These are phyloP conservation scores for Planiliza haematocheilus DNA, from an alignment of 2,113 vertebrate genomes.

Conservation along the genomic window DNA sequence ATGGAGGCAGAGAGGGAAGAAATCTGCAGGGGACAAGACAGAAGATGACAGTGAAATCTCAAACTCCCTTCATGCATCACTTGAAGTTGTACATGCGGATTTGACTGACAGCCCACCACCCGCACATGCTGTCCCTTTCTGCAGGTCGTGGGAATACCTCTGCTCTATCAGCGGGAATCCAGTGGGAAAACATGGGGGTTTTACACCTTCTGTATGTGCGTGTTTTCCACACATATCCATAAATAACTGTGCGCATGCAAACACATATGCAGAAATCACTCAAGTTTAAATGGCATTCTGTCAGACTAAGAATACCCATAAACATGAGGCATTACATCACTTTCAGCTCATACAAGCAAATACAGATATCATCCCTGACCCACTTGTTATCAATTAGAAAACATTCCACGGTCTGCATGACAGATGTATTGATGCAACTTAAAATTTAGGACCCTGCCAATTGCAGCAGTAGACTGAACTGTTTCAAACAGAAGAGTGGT, in stretches of 20 bases:
- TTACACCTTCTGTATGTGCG: conserved; percentile 39
- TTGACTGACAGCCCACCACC: conserved; percentile 68
- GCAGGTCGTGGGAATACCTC: conserved; percentile 53
- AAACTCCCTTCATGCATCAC: conserved; percentile 72
- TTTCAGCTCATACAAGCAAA: conserved; percentile 32
- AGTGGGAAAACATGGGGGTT: conserved; percentile 40
- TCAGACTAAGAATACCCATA: conserved; percentile 31
- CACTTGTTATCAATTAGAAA: conserved; percentile 22
- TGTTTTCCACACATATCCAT: not conserved
- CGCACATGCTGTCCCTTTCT: conserved; percentile 42
- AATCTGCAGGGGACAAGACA: conserved; percentile 52
- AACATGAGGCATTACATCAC: not conserved
- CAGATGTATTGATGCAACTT: conserved; percentile 13
- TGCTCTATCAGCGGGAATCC: conserved; percentile 52
- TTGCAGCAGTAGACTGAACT: conserved; percentile 1
- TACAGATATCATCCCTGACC: conserved; percentile 2
- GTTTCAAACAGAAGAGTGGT: conserved; percentile 5
- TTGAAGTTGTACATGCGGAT: conserved; percentile 57
- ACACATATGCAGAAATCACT: conserved; percentile 17
- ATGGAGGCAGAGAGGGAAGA: conserved; percentile 32
- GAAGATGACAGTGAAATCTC: conserved; percentile 71
- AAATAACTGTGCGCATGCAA: not conserved
- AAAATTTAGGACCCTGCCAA: not conserved
- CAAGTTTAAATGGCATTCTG: conserved; percentile 32
- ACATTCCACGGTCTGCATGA: not conserved